Base-by-base conservation (phyloP, 2,888 invertebrate genomes). In the Andrena praecox region DNA sequence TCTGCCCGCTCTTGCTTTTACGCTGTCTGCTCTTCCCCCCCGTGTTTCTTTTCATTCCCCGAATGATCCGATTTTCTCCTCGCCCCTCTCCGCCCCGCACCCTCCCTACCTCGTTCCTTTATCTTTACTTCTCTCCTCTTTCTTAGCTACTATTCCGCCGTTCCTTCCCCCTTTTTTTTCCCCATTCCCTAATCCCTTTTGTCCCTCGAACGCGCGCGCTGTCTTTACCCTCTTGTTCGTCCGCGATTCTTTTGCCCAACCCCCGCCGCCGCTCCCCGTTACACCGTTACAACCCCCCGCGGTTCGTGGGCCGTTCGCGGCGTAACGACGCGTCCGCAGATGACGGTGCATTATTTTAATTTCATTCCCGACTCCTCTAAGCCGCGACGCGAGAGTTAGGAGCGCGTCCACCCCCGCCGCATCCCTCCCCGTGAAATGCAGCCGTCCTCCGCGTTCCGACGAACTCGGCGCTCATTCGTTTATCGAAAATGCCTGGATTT, bases 401-500 rank as follows among this genome's bases (percentile, higher is more conserved):
- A 66, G 35, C 59, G 52, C 54, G 31, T 27, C 66, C 59, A 20
- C 7, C 56, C 54, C 64, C 42, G 5, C 48, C 42, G 59, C 42
- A 1, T 12, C 42, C 4, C 42, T 42, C 4, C 35, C 59, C 63
- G 63, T 63, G 42, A 54, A 60, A 73, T 31, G 6, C 67, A 29
- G 29, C 16, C 35, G 31, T 29, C 54, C 27, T 20, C 20, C 68
- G 56, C 63, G 62, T 79, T 42, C 63, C n/a, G 29, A 31, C 54
- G 35, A 42, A 50, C 62, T 24, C 50, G 20, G 50, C 64, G 69
- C 10, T 64, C 31, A 27, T 54, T 54, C 66, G 72, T 60, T 77
- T 62, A 67, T 67, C 60, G 60, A 72, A n/a, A 70, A 42, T 31
- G 48, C 31, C 62, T 16, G 69, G 64, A 78, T 73, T 50, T 77